Evolutionary conservation across 2,888 invertebrate genomes (phyloP).

Genomic region (Kuschelorhynchus macadamiae): DNA sequence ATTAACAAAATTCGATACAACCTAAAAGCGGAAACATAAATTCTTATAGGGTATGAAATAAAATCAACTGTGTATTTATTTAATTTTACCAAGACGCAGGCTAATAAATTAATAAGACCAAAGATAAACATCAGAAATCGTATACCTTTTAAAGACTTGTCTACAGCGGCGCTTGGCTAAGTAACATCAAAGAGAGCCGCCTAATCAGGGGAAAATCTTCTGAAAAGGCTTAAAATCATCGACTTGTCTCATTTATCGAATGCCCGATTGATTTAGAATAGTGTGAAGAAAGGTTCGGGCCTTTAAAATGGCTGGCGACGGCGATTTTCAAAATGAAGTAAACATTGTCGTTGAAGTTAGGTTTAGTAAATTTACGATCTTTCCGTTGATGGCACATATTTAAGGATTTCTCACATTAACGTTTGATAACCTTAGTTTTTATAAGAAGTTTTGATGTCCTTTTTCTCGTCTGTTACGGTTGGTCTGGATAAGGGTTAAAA

Average conservation of each 20-base stretch:
- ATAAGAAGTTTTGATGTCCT: too few relatives aligned
- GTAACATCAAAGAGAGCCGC: conserved; percentile 60
- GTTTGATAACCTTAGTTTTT: neutral
- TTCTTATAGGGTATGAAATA: neutral
- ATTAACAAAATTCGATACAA: too few relatives aligned
- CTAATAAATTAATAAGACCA: conserved; percentile 62
- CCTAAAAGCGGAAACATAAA: too few relatives aligned
- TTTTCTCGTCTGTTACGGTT: too few relatives aligned
- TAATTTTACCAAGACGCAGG: conserved; percentile 35
- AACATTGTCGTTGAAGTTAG: too few relatives aligned
- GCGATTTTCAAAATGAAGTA: neutral
- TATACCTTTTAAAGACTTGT: conserved; percentile 63
- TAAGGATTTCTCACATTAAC: neutral
- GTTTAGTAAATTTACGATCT: too few relatives aligned
- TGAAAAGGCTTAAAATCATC: conserved; percentile 63
- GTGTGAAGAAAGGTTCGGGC: conserved; percentile 18
- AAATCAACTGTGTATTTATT: conserved; percentile 4
- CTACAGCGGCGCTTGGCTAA: conserved; percentile 61
- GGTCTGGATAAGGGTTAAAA: too few relatives aligned
- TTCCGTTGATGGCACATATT: too few relatives aligned
- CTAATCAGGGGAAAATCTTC: conserved; percentile 65
- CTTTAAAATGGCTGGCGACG: conserved; percentile 21
- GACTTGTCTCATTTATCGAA: conserved; percentile 68
- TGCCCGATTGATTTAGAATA: conserved; percentile 65
- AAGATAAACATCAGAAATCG: conserved; percentile 61